phyloP scores from a whole-genome alignment of 2,888 invertebrate genomes.

The Pristionchus entomophagus region DNA sequence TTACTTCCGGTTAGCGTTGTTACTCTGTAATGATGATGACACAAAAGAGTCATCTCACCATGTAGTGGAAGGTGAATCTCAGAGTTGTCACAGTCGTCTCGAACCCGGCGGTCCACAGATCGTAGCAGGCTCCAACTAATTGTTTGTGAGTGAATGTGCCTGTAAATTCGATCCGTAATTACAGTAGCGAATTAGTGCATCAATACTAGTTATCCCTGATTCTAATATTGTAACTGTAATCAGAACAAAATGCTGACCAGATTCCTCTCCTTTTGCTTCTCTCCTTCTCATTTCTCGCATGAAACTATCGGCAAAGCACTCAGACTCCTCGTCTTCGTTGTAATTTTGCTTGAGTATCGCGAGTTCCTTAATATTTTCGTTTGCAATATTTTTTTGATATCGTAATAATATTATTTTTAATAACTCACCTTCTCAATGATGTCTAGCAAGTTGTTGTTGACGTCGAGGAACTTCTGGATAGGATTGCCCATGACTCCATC shows the following conservation, averaged over 20 bases:
- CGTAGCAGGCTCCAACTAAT: background rate
- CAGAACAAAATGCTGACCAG: background rate
- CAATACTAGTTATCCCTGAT: too few relatives aligned
- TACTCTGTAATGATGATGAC: background rate
- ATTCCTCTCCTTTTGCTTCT: background rate
- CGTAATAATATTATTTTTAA: background rate
- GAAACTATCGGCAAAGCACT: slow-evolving; percentile 12
- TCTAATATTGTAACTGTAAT: too few relatives aligned
- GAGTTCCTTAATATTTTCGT: background rate
- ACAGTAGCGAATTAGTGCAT: background rate
- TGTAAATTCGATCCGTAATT: background rate
- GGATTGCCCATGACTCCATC: background rate
- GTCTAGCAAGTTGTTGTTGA: background rate
- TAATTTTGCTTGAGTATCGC: background rate
- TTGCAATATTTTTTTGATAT: background rate
- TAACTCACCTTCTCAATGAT: background rate
- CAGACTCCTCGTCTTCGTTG: background rate
- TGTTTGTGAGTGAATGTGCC: slow-evolving; percentile 22
- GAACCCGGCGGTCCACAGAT: slow-evolving; percentile 36
- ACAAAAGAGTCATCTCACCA: background rate
- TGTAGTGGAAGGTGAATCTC: slow-evolving; percentile 23
- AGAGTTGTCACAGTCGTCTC: background rate
- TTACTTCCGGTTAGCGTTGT: background rate
- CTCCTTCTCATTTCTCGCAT: slow-evolving; percentile 16
- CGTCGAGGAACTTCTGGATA: background rate